Evolutionary conservation across 2,113 vertebrate genomes (phyloP), one percentile per base, ranked within the genome.

Genomic region (Murina feae): DNA sequence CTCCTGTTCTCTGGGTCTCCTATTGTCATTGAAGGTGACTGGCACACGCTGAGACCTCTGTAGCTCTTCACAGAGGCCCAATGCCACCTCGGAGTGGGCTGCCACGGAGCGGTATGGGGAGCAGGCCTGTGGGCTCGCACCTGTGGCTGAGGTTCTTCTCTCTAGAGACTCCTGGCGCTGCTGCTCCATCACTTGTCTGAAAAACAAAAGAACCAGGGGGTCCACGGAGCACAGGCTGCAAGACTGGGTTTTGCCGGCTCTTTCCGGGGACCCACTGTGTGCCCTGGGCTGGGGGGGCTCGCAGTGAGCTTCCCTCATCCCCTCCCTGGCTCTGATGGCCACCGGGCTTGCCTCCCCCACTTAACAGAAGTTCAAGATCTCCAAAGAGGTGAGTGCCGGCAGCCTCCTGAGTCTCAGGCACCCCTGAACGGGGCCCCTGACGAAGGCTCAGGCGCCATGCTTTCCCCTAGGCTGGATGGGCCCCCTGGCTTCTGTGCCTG

Each of bases 141-240:
- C 99, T 99, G 99, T 99, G 96, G 99, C 99, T 12, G 99, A 99
- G 14, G 99, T 98, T 86, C 99, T 99, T 96, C 99, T 98, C 98
- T 99, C 99, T 94, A 99, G 98, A 96, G 99, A 99, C 96, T 99
- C 99, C 96, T 99, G 99, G 96, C 98, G 98, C 76, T 98, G 98
- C 95, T 99, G 99, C 97, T 99, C 99, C 99, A 99, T 99, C 98
- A 99, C 98, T 98, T 99, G 99, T 98, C 99, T 99, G 97, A 35
- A 98, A 98, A 87, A 63, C 95, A 92, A 89, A 23, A 53, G 35
- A 0, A 53, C 21, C 2, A 5, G 37, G 20, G 47, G 25, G 66
- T 25, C 58, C 0, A 0, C 2, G 1, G 4, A n/a, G 32, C 66
- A 8, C 21, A 6, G 30, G 44, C 51, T 2, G 14, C n/a, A 4